phyloP scores from a whole-genome alignment of 2,888 invertebrate genomes.

The Tinea semifulvella region DNA sequence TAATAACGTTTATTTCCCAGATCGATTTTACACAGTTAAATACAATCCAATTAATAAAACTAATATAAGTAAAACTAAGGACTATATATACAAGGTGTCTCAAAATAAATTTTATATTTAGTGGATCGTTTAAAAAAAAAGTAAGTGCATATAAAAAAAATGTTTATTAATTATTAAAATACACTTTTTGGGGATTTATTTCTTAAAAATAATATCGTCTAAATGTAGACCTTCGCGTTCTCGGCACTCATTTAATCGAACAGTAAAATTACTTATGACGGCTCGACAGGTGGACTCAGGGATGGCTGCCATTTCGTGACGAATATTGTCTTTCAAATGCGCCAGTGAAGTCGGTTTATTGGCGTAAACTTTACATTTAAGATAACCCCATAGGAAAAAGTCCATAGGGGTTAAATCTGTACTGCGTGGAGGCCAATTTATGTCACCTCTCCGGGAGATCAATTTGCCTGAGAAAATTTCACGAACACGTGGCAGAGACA shows the following conservation, averaged over 20 bases:
- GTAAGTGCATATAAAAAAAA: constrained; percentile 13
- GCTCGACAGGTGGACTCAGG: constrained; percentile 19
- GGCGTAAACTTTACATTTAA: constrained; percentile 20
- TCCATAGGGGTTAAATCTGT: constrained; percentile 17
- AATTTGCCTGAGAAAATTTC: constrained; percentile 20
- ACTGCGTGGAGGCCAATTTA: constrained; percentile 21
- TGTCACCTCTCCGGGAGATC: constrained; percentile 21
- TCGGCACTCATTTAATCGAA: constrained; percentile 21
- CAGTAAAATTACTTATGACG: constrained; percentile 21
- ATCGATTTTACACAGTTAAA: no score
- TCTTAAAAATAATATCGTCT: constrained; percentile 19
- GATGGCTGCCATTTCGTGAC: constrained; percentile 21
- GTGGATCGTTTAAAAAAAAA: constrained; percentile 17
- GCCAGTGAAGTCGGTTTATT: constrained; percentile 21
- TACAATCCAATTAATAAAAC: no score
- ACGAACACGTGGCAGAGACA: constrained; percentile 18
- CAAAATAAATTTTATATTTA: constrained; percentile 16
- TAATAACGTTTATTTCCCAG: no score
- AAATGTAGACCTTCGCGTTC: constrained; percentile 19
- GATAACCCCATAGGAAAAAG: constrained; percentile 19
- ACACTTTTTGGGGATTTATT: constrained; percentile 16
- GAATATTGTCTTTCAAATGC: constrained; percentile 20
- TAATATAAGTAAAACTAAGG: no score
- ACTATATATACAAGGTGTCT: constrained; percentile 17
- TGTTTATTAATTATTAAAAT: constrained; percentile 16